Evolutionary conservation across 2,888 invertebrate genomes (phyloP), one percentile per base, ranked within the genome.

Genomic region (Meteorus cinctellus): DNA sequence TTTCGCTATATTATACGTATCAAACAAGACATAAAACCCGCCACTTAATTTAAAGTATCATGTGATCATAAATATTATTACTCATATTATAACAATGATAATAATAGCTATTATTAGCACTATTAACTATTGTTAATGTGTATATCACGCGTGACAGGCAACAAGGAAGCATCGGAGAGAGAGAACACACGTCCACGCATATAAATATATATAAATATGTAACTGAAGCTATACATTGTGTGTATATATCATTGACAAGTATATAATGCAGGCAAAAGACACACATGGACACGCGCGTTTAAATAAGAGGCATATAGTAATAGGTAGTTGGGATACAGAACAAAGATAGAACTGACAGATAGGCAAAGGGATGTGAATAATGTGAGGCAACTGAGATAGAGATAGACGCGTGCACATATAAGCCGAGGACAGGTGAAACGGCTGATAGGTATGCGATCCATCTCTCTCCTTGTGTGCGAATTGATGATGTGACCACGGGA

Each of bases 381-480:
- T 63, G 19, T 5, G n/a, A 55, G 19, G 55, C 6, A 6, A 55
- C 10, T n/a, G 19, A 55, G 8, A 19, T 55, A 24, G 6, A 55
- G 19, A 55, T 29, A 31, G 31, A 31, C n/a, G 34, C 34, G 63
- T 63, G 63, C 29, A 63, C 8, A 14, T 29, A 31, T n/a, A 63
- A 63, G 63, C 31, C 31, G 31, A 41, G 27, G 66, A 66, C 41
- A 41, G 45, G 66, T 66, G n/a, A 66, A 66, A 66, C 41, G 24
- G 24, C 66, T 45, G 19, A 66, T 24, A 66, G 66, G n/a, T 55
- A 66, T 66, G 66, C 66, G 24, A 66, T 66, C 16, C 24, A 66
- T 66, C 66, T 41, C 27, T 66, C 41, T 31, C 24, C 36, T 41
- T 66, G 19, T 65, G 36, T 66, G 24, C 10, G 55, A n/a, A 55